Evolutionary conservation across 2,797 vertebrate genomes (phyloP), one percentile per base, ranked within the genome.

Genomic region (Danio tinwini): DNA sequence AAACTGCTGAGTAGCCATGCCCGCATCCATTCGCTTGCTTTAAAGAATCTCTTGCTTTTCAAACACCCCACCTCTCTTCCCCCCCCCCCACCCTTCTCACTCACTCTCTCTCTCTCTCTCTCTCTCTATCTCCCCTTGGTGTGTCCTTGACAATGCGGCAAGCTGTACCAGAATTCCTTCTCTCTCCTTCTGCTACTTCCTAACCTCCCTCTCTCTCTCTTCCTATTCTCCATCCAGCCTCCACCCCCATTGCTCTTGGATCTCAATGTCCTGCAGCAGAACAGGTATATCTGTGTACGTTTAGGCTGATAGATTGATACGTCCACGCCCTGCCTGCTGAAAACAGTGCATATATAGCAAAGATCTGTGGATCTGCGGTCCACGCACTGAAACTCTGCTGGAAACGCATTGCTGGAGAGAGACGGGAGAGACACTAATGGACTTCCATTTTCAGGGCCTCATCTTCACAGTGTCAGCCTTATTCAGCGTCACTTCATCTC

Each of bases 101-200:
- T 72, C 76, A 76, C 81, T 78, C 71, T 71, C 65, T 62, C 71
- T 87, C 81, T 78, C 71, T 71, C 65, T 62, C 71, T 87, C 89
- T 55, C 88, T 88, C 88, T 87, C 90, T 86, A 90, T 89, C 90
- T 93, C 91, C 90, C 94, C 93, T 96, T 95, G 92, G 89, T 91
- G 89, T 89, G 91, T 92, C 93, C 94, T 95, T 95, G 93, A 93
- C 91, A 92, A 93, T 94, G 93, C 91, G 89, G 92, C 91, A 93
- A 91, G 86, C 92, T 92, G 90, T 90, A 92, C 88, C 86, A 89
- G 90, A 91, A 87, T 90, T 91, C 87, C 88, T 87, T 89, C 84
- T 88, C 85, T 89, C 81, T 87, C 84, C 86, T 81, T 80, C 67
- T 49, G 50, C 63, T 76, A 58, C 58, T 74, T 79, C 53, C 67